Conservation (phyloP, 1,140 invertebrate genomes). For the Drosophila erecta region DNA sequence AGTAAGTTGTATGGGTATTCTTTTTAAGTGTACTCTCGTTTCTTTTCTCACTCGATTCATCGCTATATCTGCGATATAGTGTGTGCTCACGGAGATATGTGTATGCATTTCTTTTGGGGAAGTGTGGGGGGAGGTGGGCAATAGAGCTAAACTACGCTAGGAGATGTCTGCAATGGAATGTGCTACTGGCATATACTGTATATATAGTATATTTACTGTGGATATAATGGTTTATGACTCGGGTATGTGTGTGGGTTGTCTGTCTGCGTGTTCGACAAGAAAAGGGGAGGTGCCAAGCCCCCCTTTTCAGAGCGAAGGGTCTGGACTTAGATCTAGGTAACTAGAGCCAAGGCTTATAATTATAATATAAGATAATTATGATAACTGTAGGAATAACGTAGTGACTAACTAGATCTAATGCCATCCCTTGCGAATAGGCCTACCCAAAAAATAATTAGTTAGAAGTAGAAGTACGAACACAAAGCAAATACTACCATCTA, state of each 20-base stretch:
- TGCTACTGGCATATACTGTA: constrained; percentile 31
- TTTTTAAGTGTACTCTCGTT: background rate
- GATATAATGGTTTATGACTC: constrained; percentile 16
- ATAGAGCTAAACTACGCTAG: constrained; percentile 40
- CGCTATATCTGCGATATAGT: background rate
- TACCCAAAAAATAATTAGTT: constrained; percentile 23
- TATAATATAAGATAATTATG: constrained; percentile 31
- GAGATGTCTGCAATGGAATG: constrained; percentile 42
- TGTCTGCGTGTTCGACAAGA: constrained; percentile 29
- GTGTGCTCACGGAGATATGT: constrained; percentile 8
- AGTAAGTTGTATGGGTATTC: constrained; percentile 24
- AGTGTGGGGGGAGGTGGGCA: constrained; percentile 11
- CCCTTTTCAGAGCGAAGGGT: constrained; percentile 1
- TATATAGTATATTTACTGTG: constrained; percentile 11
- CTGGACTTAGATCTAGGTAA: constrained; percentile 23
- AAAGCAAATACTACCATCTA: constrained; percentile 36
- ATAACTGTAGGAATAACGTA: constrained; percentile 28
- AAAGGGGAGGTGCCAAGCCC: constrained; percentile 11
- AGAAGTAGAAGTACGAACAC: constrained; percentile 7
- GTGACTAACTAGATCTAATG: constrained; percentile 30
- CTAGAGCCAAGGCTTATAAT: constrained; percentile 46
- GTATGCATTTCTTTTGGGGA: background rate
- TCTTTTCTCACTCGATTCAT: background rate
- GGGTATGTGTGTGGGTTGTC: constrained; percentile 13
- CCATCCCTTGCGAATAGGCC: constrained; percentile 22